phyloP scores from a whole-genome alignment of 2,797 vertebrate genomes.

The Danio choprae region DNA sequence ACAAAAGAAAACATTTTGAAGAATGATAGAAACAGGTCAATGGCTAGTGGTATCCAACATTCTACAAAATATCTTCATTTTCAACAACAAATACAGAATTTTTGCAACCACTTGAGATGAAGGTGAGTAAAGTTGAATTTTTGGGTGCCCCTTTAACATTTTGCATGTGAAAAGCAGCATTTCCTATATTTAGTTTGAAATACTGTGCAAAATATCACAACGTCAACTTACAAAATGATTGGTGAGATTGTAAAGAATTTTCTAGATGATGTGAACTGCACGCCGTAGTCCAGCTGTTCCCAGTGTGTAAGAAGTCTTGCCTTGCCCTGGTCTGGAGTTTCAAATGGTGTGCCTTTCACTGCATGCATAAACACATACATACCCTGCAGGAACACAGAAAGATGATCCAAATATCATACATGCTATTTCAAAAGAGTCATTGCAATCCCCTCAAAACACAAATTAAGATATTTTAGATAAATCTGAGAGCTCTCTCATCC shows the following conservation, averaged over 20 bases:
- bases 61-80: too few relatives aligned
- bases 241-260: slow-evolving; percentile 99
- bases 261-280: slow-evolving; percentile 96
- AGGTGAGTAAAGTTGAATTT: too few relatives aligned
- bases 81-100: too few relatives aligned
- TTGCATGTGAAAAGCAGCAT: too few relatives aligned
- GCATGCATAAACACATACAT: slow-evolving; percentile 99
- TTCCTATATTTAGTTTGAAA: neutral
- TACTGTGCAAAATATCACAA: neutral
- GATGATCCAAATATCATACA: slow-evolving; percentile 10
- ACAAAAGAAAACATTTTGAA: too few relatives aligned
- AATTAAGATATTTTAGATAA: too few relatives aligned
- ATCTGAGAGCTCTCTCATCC: too few relatives aligned
- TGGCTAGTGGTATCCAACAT: too few relatives aligned
- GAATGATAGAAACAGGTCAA: too few relatives aligned
- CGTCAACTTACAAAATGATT: slow-evolving; percentile 83
- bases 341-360: slow-evolving; percentile 96
- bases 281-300: slow-evolving; percentile 97
- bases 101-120: too few relatives aligned
- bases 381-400: slow-evolving; percentile 78
- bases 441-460: too few relatives aligned
- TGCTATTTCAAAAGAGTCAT: neutral
- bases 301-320: slow-evolving; percentile 95
- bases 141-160: too few relatives aligned
- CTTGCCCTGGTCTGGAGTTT: slow-evolving; percentile 97